Conservation (phyloP, 2,113 vertebrate species). For the Chaetops frenatus region DNA sequence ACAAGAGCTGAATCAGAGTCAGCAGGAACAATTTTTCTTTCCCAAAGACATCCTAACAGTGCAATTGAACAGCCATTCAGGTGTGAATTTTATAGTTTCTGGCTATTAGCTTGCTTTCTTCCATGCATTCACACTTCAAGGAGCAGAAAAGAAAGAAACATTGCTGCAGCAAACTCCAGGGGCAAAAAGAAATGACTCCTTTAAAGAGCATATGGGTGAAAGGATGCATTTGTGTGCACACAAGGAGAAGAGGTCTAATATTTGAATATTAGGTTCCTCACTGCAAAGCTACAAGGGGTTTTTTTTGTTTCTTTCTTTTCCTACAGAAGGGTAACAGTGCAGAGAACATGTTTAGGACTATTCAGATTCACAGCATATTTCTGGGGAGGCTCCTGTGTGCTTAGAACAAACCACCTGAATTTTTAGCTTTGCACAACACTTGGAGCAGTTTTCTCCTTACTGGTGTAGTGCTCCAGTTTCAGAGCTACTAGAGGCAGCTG, state of each 20-base stretch:
- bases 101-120: not conserved
- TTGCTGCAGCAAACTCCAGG: not conserved
- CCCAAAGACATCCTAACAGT: not conserved
- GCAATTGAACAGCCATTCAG: not conserved
- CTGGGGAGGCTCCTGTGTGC: not conserved
- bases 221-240: not conserved
- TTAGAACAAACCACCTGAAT: not conserved
- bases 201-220: not conserved
- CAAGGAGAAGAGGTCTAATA: not conserved
- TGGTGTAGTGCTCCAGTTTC: not conserved
- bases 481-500: not conserved
- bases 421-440: not conserved
- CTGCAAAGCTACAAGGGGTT: not conserved
- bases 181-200: not conserved
- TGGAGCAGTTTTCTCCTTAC: not conserved
- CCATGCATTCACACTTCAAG: not conserved
- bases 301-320: not conserved
- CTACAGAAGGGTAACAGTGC: not conserved
- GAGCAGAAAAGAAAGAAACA: not conserved
- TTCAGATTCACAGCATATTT: not conserved
- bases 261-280: not conserved
- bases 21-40: not conserved
- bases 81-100: not conserved
- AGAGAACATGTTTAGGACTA: not conserved
- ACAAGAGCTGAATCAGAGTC: not conserved